Conservation (phyloP, 2,113 vertebrate species). For the Bucco capensis region DNA sequence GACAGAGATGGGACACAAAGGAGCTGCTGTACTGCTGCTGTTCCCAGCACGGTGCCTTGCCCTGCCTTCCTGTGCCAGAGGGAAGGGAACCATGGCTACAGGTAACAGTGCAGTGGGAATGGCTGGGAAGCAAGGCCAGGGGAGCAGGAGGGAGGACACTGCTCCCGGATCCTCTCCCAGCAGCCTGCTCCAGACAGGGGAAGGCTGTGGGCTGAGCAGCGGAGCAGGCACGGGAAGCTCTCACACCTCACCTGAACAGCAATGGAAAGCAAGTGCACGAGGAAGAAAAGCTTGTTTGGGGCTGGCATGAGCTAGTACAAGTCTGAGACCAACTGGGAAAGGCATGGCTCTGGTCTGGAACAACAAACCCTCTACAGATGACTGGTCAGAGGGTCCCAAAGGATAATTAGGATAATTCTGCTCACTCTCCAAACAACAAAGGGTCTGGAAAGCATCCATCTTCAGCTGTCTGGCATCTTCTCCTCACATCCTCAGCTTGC, state of each 20-base stretch:
- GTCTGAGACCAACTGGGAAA: neutral
- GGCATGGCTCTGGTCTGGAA: neutral
- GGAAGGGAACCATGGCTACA: neutral
- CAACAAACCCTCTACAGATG: neutral
- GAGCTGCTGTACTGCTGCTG: neutral
- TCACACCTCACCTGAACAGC: neutral
- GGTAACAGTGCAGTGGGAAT: neutral
- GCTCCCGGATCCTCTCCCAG: neutral
- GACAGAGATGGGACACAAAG: neutral
- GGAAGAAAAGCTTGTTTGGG: neutral
- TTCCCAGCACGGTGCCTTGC: neutral
- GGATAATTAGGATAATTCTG: neutral
- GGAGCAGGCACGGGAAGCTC: neutral
- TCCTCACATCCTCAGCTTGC: fast-evolving
- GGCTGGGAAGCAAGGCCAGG: neutral
- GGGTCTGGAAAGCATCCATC: neutral
- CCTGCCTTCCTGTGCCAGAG: fast-evolving
- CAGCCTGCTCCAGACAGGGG: neutral
- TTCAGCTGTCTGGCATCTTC: neutral
- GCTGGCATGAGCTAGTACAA: neutral
- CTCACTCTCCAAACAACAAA: neutral
- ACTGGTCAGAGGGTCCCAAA: neutral
- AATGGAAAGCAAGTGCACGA: neutral
- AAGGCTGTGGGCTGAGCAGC: neutral
- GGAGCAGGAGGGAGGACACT: neutral